Base-by-base conservation (phyloP, 2,888 invertebrate species). In the Horisme vitalbata region DNA sequence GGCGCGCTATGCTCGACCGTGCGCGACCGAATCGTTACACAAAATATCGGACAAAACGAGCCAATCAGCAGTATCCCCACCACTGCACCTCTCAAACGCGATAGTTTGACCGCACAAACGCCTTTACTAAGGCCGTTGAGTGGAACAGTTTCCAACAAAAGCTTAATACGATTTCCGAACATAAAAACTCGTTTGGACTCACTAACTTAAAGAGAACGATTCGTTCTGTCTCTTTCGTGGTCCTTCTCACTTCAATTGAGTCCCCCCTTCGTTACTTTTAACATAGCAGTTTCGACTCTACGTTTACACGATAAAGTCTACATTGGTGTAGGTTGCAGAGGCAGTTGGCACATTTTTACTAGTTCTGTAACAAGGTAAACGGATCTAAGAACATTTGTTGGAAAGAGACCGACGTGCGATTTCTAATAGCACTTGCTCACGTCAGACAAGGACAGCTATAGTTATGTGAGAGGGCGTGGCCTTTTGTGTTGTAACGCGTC, bases 161-260 rank as follows among this genome's bases (percentile, higher is more conserved):
- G 88, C 88, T 86, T 89, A 89, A 88, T 89, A 85, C 88, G 86
- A 89, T 89, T 89, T 87, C 85, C 85, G 81, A 89, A 88, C 88
- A 87, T 85, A 89, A 89, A 88, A 89, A 89, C 89, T 85, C 86
- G 87, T 88, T 87, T 83, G 82, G 82, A 82, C 80, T 83, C 81
- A 83, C 84, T 84, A 88, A 87, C 84, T 86, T 86, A 81, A 84
- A 79, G 83, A 74, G 78, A 83, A 83, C 77, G 74, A 75, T 75
- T 79, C 75, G 75, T 71, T 75, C 80, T 72, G 69, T 87, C 87
- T 71, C 79, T 81, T 74, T 86, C 84, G 53, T 49, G 57, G 64
- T 52, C 59, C 65, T 74, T 85, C 83, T 80, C 79, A 79, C 84
- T 86, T 81, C 77, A 79, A 80, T 82, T 75, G 71, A 73, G 79